Conservation (phyloP, 2,797 vertebrate genomes). For the Microcaecilia unicolor region DNA sequence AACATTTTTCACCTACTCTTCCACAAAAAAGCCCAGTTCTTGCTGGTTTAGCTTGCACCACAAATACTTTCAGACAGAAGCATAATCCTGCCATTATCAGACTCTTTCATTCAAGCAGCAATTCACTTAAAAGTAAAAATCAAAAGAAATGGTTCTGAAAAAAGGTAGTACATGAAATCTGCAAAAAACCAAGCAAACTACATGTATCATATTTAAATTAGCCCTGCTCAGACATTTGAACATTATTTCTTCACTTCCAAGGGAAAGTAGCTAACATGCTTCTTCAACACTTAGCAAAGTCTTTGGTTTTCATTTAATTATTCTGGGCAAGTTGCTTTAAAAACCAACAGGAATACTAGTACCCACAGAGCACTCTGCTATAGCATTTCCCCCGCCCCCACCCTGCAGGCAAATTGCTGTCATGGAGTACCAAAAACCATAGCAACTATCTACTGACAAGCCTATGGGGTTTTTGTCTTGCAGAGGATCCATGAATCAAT, state of each 20-base stretch:
- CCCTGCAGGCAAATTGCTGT: conserved; percentile 26
- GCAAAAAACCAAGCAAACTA: too few species aligned
- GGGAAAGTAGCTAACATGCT: conserved; percentile 5
- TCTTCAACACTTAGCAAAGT: conserved; percentile 11
- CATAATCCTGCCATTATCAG: too few species aligned
- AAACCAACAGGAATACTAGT: conserved; percentile 11
- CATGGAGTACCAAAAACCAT: conserved; percentile 23
- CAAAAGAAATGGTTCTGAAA: too few species aligned
- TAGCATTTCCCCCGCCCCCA: conserved; percentile 18
- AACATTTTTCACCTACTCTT: too few species aligned
- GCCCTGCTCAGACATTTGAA: conserved; percentile 15
- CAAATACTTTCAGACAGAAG: too few species aligned
- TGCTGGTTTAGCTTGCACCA: too few species aligned
- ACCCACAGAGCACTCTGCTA: conserved; percentile 13
- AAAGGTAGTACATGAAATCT: too few species aligned
- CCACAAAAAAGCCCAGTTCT: too few species aligned
- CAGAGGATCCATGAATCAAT: conserved; percentile 23
- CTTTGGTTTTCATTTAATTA: conserved; percentile 6
- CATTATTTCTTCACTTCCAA: conserved; percentile 16
- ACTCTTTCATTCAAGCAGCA: too few species aligned
- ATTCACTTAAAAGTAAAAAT: too few species aligned
- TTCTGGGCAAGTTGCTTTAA: conserved; percentile 21
- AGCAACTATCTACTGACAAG: conserved; percentile 37
- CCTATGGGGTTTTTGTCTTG: conserved; percentile 22
- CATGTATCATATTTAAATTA: too few species aligned